A percentile compares a stretch with the other conserved stretches of the same genome.
These are phyloP conservation scores for Pogoniulus pusillus DNA, from an alignment of 2,797 vertebrate genomes.

Conservation along the genomic window DNA sequence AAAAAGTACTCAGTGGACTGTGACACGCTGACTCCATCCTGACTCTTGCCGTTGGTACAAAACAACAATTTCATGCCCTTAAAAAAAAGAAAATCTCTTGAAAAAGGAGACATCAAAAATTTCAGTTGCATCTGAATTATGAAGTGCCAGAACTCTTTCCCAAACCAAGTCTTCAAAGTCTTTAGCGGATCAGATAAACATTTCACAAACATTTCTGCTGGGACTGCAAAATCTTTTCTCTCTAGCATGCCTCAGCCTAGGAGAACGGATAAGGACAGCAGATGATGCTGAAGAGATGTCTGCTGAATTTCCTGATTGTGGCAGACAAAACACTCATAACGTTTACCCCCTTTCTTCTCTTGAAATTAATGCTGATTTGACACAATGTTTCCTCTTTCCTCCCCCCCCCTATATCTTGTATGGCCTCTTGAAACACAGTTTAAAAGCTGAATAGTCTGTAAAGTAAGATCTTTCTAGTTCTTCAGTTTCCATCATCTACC, in stretches of 20 bases:
- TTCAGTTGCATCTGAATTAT: conserved; percentile 69
- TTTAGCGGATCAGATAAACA: conserved; percentile 72
- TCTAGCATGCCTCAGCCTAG: background rate
- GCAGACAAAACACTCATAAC: conserved; percentile 35
- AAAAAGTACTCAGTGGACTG: background rate
- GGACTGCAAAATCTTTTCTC: conserved; percentile 65
- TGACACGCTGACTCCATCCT: conserved; percentile 16
- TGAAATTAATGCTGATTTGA: background rate
- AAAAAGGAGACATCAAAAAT: conserved; percentile 27
- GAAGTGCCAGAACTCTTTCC: conserved; percentile 71
- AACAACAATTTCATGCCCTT: background rate
- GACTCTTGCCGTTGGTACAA: conserved; percentile 12
- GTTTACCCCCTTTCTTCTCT: conserved; percentile 1
- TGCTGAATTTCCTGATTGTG: conserved; percentile 64
- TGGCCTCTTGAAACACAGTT: background rate
- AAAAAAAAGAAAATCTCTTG: conserved; percentile 12
- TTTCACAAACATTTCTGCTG: conserved; percentile 61
- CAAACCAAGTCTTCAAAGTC: conserved; percentile 62
- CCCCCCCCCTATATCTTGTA: background rate
- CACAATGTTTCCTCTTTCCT: background rate
- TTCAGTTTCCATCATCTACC: background rate
- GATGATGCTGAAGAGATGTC: conserved; percentile 70
- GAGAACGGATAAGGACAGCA: conserved; percentile 56
- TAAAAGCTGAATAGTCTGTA: background rate
- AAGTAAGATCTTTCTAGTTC: background rate